Evolutionary conservation across 2,797 vertebrate genomes (phyloP).

Genomic region (Sebastes diploproa): DNA sequence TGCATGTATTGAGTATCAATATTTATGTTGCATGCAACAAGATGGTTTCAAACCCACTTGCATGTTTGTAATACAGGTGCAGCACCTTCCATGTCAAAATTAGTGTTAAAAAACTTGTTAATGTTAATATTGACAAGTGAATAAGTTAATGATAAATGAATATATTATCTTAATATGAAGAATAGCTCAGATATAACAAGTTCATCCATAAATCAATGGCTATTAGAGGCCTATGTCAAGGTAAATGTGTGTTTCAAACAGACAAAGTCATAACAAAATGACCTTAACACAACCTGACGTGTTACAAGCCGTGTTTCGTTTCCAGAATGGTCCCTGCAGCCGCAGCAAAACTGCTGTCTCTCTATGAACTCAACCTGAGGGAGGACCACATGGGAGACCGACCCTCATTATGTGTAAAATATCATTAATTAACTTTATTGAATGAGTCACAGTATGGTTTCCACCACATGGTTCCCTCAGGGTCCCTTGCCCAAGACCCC

Average conservation of each 20-base stretch:
- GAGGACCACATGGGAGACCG: conserved; percentile 52
- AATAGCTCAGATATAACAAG: neutral
- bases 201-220: neutral
- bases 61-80: neutral
- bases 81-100: neutral
- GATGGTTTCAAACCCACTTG: neutral
- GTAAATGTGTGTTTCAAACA: conserved; percentile 10
- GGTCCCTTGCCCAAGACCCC: conserved; percentile 71
- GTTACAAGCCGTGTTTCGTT: conserved; percentile 42
- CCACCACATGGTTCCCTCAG: conserved; percentile 59
- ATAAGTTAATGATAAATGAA: neutral
- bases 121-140: neutral
- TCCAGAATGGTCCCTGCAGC: conserved; percentile 57
- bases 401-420: conserved; percentile 75
- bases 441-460: conserved; percentile 69
- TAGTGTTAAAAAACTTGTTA: neutral
- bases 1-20: neutral
- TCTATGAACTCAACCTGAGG: conserved; percentile 56
- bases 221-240: neutral
- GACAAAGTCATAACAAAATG: conserved; percentile 49
- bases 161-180: neutral
- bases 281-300: conserved; percentile 50
- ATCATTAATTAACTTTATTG: conserved; percentile 80
- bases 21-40: neutral
- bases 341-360: conserved; percentile 53